Percentiles rank a stretch among this genome's conserved stretches.
phyloP scores from a whole-genome alignment of 1,140 invertebrate species.

The Lordiphosa mommai region DNA sequence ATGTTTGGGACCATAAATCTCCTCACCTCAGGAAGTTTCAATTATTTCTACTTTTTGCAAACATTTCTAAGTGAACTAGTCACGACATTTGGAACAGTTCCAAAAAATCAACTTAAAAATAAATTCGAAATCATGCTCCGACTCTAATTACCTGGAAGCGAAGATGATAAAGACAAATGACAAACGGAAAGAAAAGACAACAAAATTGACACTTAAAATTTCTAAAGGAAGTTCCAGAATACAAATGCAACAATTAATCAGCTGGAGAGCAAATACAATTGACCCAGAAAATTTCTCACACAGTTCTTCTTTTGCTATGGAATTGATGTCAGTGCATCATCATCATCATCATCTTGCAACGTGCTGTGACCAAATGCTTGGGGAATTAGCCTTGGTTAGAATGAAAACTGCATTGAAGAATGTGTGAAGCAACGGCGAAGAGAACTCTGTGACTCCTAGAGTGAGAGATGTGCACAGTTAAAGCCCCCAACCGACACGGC shows the following conservation, averaged over 20 bases:
- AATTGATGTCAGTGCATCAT: conserved; percentile 29
- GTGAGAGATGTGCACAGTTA: conserved; percentile 44
- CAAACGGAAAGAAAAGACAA: conserved; percentile 30
- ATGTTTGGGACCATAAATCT: conserved; percentile 22
- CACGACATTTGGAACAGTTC: conserved; percentile 69
- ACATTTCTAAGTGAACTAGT: conserved; percentile 57
- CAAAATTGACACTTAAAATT: conserved; percentile 21
- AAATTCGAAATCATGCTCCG: conserved; percentile 23
- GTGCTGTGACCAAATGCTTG: conserved; percentile 51
- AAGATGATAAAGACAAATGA: conserved; percentile 31
- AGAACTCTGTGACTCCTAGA: conserved; percentile 1
- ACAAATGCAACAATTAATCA: conserved; percentile 59
- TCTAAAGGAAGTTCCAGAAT: conserved; percentile 11
- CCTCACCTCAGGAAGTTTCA: conserved; percentile 12
- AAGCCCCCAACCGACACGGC: conserved; percentile 47
- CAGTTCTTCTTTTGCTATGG: neutral
- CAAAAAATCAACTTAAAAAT: conserved; percentile 53
- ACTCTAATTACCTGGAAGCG: conserved; percentile 55
- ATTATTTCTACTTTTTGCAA: conserved; percentile 25
- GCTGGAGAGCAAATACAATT: conserved; percentile 35
- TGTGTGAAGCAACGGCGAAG: conserved; percentile 23
- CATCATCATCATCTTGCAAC: conserved; percentile 17
- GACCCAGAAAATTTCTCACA: conserved; percentile 45
- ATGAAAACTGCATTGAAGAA: conserved; percentile 36
- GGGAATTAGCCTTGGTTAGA: conserved; percentile 42